Evolutionary conservation across 2,888 invertebrate genomes (phyloP), one percentile per base, ranked within the genome.

Genomic region (Pammene fasciana): DNA sequence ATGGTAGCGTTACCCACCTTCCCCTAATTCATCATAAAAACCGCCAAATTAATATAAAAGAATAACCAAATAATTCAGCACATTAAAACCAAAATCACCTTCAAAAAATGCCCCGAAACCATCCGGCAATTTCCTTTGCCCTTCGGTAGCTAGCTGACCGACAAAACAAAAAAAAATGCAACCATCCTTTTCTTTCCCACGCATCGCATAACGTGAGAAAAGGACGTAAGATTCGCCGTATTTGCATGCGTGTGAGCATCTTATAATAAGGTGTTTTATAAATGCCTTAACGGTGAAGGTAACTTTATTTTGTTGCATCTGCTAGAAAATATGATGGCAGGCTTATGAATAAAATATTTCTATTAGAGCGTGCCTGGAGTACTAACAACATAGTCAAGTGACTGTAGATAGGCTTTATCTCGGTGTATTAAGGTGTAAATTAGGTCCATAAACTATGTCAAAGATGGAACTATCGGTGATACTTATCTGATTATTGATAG

Each of bases 191-290:
- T 81, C 72, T 64, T 59, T 73, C 74, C 18, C 67, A 36, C 48
- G 14, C 9, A 14, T 52, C 16, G 68, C 48, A 7, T 5, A 2
- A 14, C 52, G 74, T 73, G 68, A 38, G 78, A 82, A 71, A 62
- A 74, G 73, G 83, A 82, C 36, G 71, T 70, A 74, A 73, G 66
- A 73, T 72, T 66, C 57, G 72, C 70, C 75, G 80, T 76, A 84
- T 85, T 82, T 84, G 83, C 86, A 86, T 75, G 78, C 75, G 79
- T 81, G 81, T 72, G 73, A 70, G 75, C 68, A 72, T 72, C 68
- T 75, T 75, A 50, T 86, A 85, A 85, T 85, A 86, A 85, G 85
- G 77, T 76, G 82, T 82, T 85, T 81, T 83, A 78, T 81, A 76
- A 76, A 75, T 78, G 73, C 75, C 81, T 81, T 86, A 86, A 84